A percentile compares a stretch with the other conserved stretches of the same genome.
These are phyloP conservation scores for Entosphenus tridentatus DNA, from an alignment of 2,113 vertebrate genomes.

Conservation along the genomic window DNA sequence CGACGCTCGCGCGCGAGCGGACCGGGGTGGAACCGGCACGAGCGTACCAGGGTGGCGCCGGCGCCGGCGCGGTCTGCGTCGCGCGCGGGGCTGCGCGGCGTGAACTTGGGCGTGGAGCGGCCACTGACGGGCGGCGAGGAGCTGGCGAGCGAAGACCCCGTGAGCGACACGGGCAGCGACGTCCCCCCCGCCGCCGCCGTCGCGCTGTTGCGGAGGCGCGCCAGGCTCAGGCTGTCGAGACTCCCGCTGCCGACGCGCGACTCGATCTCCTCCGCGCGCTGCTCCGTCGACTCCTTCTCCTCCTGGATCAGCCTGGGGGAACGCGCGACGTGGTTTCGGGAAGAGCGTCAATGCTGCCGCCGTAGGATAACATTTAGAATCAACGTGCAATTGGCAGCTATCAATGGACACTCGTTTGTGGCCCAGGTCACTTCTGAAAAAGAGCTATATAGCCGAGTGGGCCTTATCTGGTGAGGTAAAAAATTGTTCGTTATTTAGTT, in stretches of 20 bases:
- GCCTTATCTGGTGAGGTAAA: no score
- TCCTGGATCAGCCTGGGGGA: slow-evolving; percentile 66
- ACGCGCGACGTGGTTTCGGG: no score
- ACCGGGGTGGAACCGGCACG: no score
- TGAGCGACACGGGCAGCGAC: slow-evolving; percentile 79
- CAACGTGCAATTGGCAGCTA: no score
- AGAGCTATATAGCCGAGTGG: no score
- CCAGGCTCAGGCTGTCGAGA: slow-evolving; percentile 78
- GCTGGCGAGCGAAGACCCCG: slow-evolving; percentile 73
- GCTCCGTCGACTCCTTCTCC: slow-evolving; percentile 91
- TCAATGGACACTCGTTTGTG: no score
- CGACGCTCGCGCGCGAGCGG: no score
- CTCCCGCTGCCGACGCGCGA: slow-evolving; percentile 88
- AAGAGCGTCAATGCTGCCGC: no score
- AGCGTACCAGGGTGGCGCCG: slow-evolving; percentile 26
- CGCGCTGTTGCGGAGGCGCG: slow-evolving; percentile 39
- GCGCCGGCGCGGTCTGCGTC: slow-evolving; percentile 96
- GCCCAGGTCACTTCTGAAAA: no score
- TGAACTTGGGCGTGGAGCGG: slow-evolving; percentile 81
- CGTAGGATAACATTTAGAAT: no score
- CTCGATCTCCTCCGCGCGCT: slow-evolving; percentile 90
- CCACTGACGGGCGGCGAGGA: slow-evolving; percentile 94
- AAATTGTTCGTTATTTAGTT: no score
- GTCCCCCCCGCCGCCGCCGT: slow-evolving; percentile 19
- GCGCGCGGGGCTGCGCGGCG: slow-evolving; percentile 61